A percentile compares a stretch with the other conserved stretches of the same genome.
Evolutionary conservation across 2,888 invertebrate genomes (phyloP).

Genomic region (Xestia rhomboidea): DNA sequence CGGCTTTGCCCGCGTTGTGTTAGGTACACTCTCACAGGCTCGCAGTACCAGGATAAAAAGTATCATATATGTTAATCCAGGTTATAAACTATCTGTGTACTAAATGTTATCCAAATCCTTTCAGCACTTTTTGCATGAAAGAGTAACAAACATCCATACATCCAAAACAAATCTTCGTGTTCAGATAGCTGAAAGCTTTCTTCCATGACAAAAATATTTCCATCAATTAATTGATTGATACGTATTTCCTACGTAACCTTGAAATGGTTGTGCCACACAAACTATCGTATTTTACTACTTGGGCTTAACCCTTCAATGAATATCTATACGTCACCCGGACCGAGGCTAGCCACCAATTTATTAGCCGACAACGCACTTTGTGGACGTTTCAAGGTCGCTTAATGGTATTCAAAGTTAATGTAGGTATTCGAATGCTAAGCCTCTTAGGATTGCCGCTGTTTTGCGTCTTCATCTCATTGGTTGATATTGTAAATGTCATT

Average conservation of each 20-base stretch:
- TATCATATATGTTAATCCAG: too few relatives aligned
- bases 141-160: too few relatives aligned
- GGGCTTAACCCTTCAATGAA: constrained; percentile 61
- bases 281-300: constrained; percentile 46
- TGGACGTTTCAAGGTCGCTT: constrained; percentile 60
- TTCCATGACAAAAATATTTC: neutral
- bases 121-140: too few relatives aligned
- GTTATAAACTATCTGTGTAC: too few relatives aligned
- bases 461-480: constrained; percentile 46
- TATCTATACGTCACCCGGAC: constrained; percentile 60
- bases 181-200: neutral
- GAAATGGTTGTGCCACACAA: constrained; percentile 1
- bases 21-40: too few relatives aligned
- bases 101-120: too few relatives aligned
- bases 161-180: neutral
- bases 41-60: too few relatives aligned
- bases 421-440: constrained; percentile 51
- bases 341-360: constrained; percentile 65
- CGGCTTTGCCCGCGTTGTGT: too few relatives aligned
- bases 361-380: constrained; percentile 50
- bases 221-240: neutral
- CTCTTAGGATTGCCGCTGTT: constrained; percentile 31
- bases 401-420: constrained; percentile 50
- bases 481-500: constrained; percentile 29
- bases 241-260: neutral